Conservation (phyloP, 2,797 vertebrate species). For the Sebastes minor region DNA sequence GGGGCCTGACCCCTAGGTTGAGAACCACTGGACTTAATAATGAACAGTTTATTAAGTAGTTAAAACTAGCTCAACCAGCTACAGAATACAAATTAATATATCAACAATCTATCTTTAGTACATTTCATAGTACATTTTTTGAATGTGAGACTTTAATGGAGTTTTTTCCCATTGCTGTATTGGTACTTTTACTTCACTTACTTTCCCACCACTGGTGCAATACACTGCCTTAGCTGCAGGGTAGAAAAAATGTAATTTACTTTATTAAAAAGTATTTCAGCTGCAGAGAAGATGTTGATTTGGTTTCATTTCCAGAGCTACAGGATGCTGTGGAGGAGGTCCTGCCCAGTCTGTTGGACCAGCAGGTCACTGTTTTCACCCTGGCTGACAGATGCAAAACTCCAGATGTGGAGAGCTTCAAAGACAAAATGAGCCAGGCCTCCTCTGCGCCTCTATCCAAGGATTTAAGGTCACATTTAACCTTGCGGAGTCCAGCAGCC, state of each 20-base stretch:
- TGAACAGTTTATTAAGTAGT: background rate
- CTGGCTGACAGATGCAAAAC: slow-evolving; percentile 71
- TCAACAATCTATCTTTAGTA: background rate
- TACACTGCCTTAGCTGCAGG: background rate
- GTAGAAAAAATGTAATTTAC: background rate
- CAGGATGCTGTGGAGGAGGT: slow-evolving; percentile 84
- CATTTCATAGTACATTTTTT: background rate
- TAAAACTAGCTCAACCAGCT: background rate
- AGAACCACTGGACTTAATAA: background rate
- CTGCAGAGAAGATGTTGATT: background rate
- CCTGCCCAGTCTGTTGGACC: slow-evolving; percentile 80
- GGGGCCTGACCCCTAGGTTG: background rate
- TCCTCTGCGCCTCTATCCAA: too few species aligned
- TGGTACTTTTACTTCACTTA: background rate
- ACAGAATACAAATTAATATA: background rate
- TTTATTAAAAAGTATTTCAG: background rate
- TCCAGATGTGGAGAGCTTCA: slow-evolving; percentile 74
- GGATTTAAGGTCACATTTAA: slow-evolving; percentile 78
- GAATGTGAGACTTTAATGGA: background rate
- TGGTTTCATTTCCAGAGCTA: slow-evolving; percentile 67
- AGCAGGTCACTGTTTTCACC: slow-evolving; percentile 77
- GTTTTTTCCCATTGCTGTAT: background rate
- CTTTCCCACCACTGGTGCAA: background rate
- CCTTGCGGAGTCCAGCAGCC: slow-evolving; percentile 70
- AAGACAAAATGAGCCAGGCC: slow-evolving; percentile 79